Evolutionary conservation across 2,113 vertebrate genomes (phyloP).

Genomic region (Nothobranchius kuhntae): DNA sequence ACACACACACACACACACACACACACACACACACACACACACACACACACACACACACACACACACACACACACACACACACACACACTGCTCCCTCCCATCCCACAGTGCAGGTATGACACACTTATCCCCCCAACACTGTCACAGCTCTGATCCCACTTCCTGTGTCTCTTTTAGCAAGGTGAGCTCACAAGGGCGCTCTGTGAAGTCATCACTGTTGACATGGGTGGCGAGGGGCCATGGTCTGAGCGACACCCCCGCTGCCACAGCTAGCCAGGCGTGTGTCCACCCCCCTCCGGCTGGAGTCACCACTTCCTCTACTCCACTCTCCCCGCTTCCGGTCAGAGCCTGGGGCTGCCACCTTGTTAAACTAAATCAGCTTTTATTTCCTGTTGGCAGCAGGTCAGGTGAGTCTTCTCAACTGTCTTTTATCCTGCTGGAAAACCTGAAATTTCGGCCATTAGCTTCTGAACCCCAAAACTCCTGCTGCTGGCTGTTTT

Average conservation of each 20-base stretch:
- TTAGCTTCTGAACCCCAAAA: not conserved
- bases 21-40: not conserved
- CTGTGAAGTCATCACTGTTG: slow-evolving; percentile 77
- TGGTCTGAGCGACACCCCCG: slow-evolving; percentile 56
- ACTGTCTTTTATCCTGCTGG: not conserved
- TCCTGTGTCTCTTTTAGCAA: slow-evolving; percentile 79
- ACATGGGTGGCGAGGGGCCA: slow-evolving; percentile 71
- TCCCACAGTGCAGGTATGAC: slow-evolving; percentile 76
- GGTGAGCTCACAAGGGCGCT: slow-evolving; percentile 82
- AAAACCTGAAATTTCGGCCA: not conserved
- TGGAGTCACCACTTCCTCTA: slow-evolving; percentile 48
- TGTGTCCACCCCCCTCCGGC: slow-evolving; percentile 17
- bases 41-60: not conserved
- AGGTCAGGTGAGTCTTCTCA: slow-evolving; percentile 33
- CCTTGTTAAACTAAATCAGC: slow-evolving; percentile 60
- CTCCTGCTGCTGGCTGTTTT: slow-evolving; percentile 7
- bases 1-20: not conserved
- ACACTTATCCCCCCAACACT: slow-evolving; percentile 59
- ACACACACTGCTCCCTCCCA: slow-evolving; percentile 40
- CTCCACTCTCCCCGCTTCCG: slow-evolving; percentile 44
- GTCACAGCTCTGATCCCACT: slow-evolving; percentile 70
- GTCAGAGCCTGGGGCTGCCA: slow-evolving; percentile 52
- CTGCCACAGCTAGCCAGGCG: slow-evolving; percentile 52
- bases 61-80: slow-evolving; percentile 1
- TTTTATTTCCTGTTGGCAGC: slow-evolving; percentile 52